Conservation (phyloP, 2,797 vertebrate genomes). For the Ambastaia sidthimunki region DNA sequence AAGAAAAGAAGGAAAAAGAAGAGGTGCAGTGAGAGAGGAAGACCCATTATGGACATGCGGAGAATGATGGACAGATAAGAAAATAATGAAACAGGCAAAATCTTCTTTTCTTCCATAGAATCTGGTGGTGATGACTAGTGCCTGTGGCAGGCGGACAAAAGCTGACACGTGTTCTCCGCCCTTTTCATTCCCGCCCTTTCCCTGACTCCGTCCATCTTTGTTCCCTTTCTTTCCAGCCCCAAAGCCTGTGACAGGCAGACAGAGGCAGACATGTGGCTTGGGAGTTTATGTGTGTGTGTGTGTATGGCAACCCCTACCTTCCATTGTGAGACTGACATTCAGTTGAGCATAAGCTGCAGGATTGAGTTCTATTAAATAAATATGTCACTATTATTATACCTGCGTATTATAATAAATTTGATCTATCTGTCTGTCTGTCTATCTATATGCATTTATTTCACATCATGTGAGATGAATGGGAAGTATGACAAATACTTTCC, state of each 20-base stretch:
- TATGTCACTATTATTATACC: conserved; percentile 16
- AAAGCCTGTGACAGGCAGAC: conserved; percentile 34
- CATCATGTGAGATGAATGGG: not conserved
- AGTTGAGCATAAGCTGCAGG: conserved; percentile 22
- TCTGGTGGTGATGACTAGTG: conserved; percentile 46
- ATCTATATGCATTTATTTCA: not conserved
- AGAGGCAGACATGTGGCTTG: conserved; percentile 8
- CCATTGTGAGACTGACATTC: conserved; percentile 44
- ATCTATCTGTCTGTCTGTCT: not conserved
- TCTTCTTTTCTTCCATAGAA: conserved; percentile 20
- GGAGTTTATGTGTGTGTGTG: conserved; percentile 31
- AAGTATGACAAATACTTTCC: not conserved
- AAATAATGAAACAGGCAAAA: conserved; percentile 31
- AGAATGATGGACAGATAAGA: conserved; percentile 28
- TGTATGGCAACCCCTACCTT: conserved; percentile 31
- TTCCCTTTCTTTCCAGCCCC: conserved; percentile 27
- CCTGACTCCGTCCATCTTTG: conserved; percentile 24
- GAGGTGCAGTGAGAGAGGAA: not conserved
- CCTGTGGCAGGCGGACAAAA: conserved; percentile 52
- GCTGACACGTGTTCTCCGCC: conserved; percentile 44
- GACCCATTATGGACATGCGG: conserved; percentile 6
- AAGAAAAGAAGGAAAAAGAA: not conserved
- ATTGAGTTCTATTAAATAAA: conserved; percentile 20
- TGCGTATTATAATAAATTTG: conserved; percentile 2
- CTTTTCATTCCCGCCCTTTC: conserved; percentile 27